Conservation (phyloP, 2,888 invertebrate species). For the Octodonta nipae region DNA sequence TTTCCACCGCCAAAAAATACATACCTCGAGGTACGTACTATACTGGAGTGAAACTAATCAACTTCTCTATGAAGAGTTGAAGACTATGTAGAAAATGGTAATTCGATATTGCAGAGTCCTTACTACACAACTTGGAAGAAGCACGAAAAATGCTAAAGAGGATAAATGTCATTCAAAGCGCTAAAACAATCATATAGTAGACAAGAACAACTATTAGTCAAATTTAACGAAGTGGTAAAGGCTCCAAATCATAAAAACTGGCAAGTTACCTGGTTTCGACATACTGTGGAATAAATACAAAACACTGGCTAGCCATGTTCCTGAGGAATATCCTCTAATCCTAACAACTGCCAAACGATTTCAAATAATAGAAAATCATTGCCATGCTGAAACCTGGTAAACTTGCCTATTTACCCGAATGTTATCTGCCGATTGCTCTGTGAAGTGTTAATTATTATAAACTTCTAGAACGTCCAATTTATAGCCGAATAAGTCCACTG, state of each 20-base stretch:
- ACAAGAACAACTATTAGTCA: constrained; percentile 2
- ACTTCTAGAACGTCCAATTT: constrained; percentile 1
- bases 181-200: constrained; percentile 2
- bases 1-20: constrained; percentile 1
- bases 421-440: not conserved
- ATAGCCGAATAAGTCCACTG: constrained; percentile 1
- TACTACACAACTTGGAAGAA: not conserved
- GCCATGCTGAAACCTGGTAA: not conserved
- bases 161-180: constrained; percentile 1
- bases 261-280: constrained; percentile 2
- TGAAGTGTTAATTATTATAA: constrained; percentile 1
- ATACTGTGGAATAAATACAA: not conserved
- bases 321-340: constrained; percentile 1
- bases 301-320: constrained; percentile 1
- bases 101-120: not conserved
- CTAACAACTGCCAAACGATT: constrained; percentile 1
- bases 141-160: constrained; percentile 1
- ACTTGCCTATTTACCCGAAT: not conserved
- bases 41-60: too few relatives aligned
- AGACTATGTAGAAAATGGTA: constrained; percentile 1
- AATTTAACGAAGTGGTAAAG: constrained; percentile 1
- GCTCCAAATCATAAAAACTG: constrained; percentile 2
- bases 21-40: not conserved
- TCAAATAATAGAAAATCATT: constrained; percentile 2
- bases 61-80: too few relatives aligned